A percentile compares a stretch with the other conserved stretches of the same genome.
These are phyloP conservation scores for Anagyrus pseudococci DNA, from an alignment of 2,888 invertebrate species.

Conservation along the genomic window DNA sequence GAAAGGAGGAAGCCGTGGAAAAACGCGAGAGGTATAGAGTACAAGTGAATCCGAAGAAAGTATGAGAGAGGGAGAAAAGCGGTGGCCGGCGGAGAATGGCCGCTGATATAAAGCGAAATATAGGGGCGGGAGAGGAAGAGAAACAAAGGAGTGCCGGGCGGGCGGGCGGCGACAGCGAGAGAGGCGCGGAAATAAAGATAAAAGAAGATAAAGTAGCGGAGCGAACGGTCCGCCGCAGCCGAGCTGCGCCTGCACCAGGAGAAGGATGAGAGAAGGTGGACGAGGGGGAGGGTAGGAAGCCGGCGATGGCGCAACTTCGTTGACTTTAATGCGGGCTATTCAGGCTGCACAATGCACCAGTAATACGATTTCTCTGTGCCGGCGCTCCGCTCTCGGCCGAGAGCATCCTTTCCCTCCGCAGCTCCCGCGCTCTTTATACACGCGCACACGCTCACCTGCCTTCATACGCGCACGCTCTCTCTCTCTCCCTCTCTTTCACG, in stretches of 20 bases:
- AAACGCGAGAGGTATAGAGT: neutral
- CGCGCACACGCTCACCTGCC: too few species aligned
- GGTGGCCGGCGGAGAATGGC: too few species aligned
- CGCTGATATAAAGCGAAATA: constrained; percentile 13
- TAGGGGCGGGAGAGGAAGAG: neutral
- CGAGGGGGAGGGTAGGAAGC: constrained; percentile 14
- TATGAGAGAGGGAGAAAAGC: too few species aligned
- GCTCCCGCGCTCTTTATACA: too few species aligned
- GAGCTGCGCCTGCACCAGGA: too few species aligned
- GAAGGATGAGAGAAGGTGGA: constrained; percentile 20
- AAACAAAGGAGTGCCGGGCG: neutral
- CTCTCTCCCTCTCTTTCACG: too few species aligned
- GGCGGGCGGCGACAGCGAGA: constrained; percentile 9
- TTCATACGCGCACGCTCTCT: too few species aligned
- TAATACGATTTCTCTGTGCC: constrained; percentile 56
- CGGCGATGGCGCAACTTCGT: constrained; percentile 53
- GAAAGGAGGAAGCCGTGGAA: neutral
- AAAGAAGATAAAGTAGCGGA: constrained; percentile 24
- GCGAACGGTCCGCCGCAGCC: neutral
- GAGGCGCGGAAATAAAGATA: constrained; percentile 16
- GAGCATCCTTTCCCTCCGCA: too few species aligned
- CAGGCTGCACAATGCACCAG: constrained; percentile 59
- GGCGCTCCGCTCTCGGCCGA: constrained; percentile 15
- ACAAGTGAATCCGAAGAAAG: too few species aligned
- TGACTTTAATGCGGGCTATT: constrained; percentile 59